phyloP scores from a whole-genome alignment of 2,888 invertebrate species.

The Tipula confusa region DNA sequence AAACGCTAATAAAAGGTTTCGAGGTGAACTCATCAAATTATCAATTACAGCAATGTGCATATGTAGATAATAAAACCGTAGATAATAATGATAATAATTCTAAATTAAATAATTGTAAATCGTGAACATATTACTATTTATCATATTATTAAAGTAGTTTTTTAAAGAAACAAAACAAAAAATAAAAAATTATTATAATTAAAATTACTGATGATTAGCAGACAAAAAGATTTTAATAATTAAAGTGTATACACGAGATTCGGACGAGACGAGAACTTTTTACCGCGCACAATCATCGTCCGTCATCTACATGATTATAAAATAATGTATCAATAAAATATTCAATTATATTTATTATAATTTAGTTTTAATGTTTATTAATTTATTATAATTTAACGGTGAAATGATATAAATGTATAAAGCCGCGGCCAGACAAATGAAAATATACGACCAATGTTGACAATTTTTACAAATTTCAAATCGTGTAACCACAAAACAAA shows the following conservation, averaged over 20 bases:
- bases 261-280: background rate
- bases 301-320: background rate
- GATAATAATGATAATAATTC: constrained; percentile 28
- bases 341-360: background rate
- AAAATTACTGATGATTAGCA: background rate
- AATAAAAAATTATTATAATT: background rate
- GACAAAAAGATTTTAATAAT: background rate
- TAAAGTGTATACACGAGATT: background rate
- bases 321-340: background rate
- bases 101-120: constrained; percentile 28
- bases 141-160: background rate
- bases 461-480: too few relatives aligned
- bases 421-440: too few relatives aligned
- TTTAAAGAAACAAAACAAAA: background rate
- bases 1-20: constrained; percentile 75
- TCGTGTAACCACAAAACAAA: too few relatives aligned
- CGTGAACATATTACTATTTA: constrained; percentile 20
- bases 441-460: too few relatives aligned
- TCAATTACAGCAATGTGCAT: constrained; percentile 1
- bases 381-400: background rate
- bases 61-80: background rate
- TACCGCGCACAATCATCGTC: background rate
- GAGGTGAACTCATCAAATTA: constrained; percentile 46
- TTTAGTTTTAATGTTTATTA: background rate
- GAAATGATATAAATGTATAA: background rate